These are phyloP conservation scores for Asobara japonica DNA, from an alignment of 1,140 invertebrate species.

Conservation along the genomic window DNA sequence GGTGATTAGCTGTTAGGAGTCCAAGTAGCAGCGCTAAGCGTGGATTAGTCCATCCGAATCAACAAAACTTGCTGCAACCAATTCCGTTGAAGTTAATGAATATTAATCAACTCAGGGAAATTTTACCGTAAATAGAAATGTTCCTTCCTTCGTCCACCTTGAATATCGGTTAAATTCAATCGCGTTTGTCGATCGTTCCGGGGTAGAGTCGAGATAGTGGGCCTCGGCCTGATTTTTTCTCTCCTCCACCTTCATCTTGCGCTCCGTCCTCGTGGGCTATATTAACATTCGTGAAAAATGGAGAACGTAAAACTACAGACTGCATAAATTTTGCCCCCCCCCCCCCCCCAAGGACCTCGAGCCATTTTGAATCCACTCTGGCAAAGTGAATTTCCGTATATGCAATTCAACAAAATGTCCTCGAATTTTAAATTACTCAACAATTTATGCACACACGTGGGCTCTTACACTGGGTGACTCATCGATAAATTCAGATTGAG, in stretches of 20 bases:
- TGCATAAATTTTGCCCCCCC: slow-evolving; percentile 1
- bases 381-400: slow-evolving; percentile 4
- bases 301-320: neutral
- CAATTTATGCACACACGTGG: neutral
- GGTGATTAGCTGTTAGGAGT: too few species aligned
- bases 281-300: slow-evolving; percentile 38
- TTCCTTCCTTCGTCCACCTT: too few species aligned
- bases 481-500: neutral
- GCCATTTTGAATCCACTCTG: neutral
- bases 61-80: too few species aligned
- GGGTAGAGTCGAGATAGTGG: neutral
- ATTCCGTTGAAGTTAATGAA: too few species aligned
- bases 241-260: slow-evolving; percentile 21
- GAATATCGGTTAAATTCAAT: neutral
- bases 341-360: neutral
- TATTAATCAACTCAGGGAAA: too few species aligned
- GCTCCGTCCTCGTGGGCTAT: slow-evolving; percentile 27
- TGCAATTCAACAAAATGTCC: neutral
- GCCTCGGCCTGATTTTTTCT: neutral
- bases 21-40: too few species aligned
- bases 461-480: neutral
- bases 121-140: too few species aligned
- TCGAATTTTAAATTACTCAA: neutral
- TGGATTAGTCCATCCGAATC: too few species aligned
- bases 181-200: slow-evolving; percentile 5